Evolutionary conservation across 2,113 vertebrate genomes (phyloP), one percentile per base, ranked within the genome.

Genomic region (Pandion haliaetus): DNA sequence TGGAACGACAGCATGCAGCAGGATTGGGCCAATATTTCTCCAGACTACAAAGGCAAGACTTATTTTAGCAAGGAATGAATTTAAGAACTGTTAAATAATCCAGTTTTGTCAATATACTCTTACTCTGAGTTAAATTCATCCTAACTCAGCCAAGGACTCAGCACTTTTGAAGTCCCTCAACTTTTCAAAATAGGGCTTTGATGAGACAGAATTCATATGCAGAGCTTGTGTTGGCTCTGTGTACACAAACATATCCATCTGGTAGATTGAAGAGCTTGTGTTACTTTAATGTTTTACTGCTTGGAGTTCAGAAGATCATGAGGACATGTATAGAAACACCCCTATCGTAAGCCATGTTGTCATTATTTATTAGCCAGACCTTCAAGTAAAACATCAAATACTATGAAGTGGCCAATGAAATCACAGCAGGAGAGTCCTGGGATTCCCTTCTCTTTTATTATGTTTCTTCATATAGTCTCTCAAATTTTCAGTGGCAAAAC

Each of bases 401-500:
- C 24, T 73, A 31, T 50, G 44, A 94, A 29, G 21, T n/a, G 31
- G 28, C 66, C 17, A 23, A 9, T 11, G 18, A 93, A 95, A 77
- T 67, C 13, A 67, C 15, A 36, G 20, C 42, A 76, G 40, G 42
- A 58, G 17, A 71, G 32, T 58, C 17, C 47, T 38, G 70, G 50
- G 29, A 59, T 78, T 73, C 12, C 14, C 26, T 83, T 58, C 45
- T 65, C 5, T 82, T 80, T 92, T 72, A 63, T 55, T 71, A 32
- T 54, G 7, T 70, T 42, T 73, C 62, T 65, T 85, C 44, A 28
- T 15, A n/a, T 3, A 61, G 13, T 54, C 36, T 73, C 49, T 66
- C 28, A 81, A 89, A 71, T 74, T 93, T 86, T 94, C 85, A 81
- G 32, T 25, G 21, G 12, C 38, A 84, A 95, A 95, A 67, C 76